Evolutionary conservation across 2,888 invertebrate species (phyloP), one percentile per base, ranked within the genome.

Genomic region (Sminthurides aquaticus): DNA sequence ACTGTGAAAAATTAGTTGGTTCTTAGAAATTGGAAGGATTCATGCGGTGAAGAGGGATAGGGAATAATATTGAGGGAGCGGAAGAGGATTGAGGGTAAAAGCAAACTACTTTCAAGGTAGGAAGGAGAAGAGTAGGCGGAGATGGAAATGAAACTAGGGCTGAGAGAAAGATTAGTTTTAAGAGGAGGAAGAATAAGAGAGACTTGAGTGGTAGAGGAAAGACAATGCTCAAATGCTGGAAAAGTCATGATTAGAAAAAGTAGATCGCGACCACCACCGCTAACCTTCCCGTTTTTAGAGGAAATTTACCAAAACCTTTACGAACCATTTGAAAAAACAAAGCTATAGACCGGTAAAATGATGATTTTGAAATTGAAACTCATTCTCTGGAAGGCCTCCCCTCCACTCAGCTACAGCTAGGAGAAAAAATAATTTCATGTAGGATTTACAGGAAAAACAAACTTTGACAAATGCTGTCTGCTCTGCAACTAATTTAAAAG

Each of bases 1-100:
- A 63, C 63, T 67, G 63, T 67, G 67, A 67, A 64, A 67, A 64
- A 64, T 64, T 57, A 57, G 59, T 59, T 58, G 22, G 34, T 64
- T 64, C 64, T 27, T 5, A 59, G 64, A 64, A 63, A 11, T 34
- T 34, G 8, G 5, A 34, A 34, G 43, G 43, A 34, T 15, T 34
- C 43, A 34, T 34, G 43, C 43, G 15, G 43, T 11, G 43, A 34
- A 34, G 43, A 34, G 15, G n/a, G 54, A 49, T 57, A 54, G 15
- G 34, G 20, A 34, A 27, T 3, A 26, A 59, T 48, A 49, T 26
- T 49, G 60, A 5, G 15, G 5, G 43, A 34, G 15, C 15, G 5
- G 43, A 34, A 34, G 15, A 34, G 43, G 43, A 34, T 5, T 34
- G 43, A 34, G 43, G 43, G n/a, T n/a, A n/a, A n/a, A 34, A 34